Evolutionary conservation across 2,888 invertebrate species (phyloP).

Genomic region (Andrena trimmerana): DNA sequence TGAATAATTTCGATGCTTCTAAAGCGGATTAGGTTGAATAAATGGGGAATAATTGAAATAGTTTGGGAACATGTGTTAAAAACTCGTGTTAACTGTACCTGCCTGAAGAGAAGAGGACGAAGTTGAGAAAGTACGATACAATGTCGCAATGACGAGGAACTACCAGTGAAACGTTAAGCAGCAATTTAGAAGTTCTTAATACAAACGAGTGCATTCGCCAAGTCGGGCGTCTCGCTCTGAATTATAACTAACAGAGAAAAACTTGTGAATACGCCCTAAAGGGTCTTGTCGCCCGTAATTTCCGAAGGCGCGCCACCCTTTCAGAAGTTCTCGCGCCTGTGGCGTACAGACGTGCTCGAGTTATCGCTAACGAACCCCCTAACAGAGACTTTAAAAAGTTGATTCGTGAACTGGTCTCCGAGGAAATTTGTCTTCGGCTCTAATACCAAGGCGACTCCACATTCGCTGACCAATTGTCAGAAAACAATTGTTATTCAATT

Average conservation of each 20-base stretch:
- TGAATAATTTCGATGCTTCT: background rate
- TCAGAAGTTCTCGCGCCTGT: slow-evolving; percentile 65
- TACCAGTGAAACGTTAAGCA: background rate
- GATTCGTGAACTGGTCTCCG: slow-evolving; percentile 74
- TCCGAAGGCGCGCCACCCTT: slow-evolving; percentile 60
- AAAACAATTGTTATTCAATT: slow-evolving; percentile 27
- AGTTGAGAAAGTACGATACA: background rate
- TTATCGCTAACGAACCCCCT: slow-evolving; percentile 73
- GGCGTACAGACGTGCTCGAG: slow-evolving; percentile 66
- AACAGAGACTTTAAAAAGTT: slow-evolving; percentile 76
- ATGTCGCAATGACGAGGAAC: background rate
- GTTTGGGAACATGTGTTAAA: background rate
- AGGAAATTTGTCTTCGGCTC: slow-evolving; percentile 75
- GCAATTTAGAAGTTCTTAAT: slow-evolving; percentile 30
- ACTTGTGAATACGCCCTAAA: slow-evolving; percentile 61
- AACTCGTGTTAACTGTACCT: background rate
- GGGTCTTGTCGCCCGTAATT: slow-evolving; percentile 56
- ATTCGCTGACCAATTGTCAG: slow-evolving; percentile 59
- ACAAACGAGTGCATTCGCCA: slow-evolving; percentile 33
- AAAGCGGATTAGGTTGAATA: background rate
- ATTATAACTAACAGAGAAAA: slow-evolving; percentile 52
- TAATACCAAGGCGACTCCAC: slow-evolving; percentile 40
- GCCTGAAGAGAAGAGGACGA: background rate
- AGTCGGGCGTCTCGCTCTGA: slow-evolving; percentile 23
- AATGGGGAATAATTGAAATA: background rate